Conservation (phyloP, 2,888 invertebrate species). For the Oxystoma pomonae region DNA sequence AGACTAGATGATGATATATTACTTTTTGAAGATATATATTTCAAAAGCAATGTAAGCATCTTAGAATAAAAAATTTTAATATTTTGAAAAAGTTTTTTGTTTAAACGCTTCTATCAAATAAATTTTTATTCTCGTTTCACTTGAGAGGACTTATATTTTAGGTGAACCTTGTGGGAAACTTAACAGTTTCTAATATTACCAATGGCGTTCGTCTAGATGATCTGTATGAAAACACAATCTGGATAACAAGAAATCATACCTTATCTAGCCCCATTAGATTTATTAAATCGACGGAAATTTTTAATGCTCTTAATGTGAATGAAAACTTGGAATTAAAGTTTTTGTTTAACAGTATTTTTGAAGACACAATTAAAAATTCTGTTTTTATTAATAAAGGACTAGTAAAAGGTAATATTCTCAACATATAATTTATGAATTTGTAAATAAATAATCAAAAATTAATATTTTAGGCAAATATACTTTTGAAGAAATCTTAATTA, state of each 20-base stretch:
- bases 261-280: constrained; percentile 44
- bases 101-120: background rate
- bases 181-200: constrained; percentile 32
- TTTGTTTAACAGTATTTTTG: constrained; percentile 44
- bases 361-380: constrained; percentile 46
- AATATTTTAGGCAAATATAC: constrained; percentile 43
- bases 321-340: constrained; percentile 37
- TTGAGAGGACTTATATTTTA: constrained; percentile 23
- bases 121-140: no score
- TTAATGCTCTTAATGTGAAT: constrained; percentile 29
- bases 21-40: constrained; percentile 31
- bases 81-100: background rate
- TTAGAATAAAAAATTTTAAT: background rate
- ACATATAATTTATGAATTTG: constrained; percentile 7
- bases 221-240: constrained; percentile 45
- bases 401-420: constrained; percentile 34
- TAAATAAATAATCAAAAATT: background rate
- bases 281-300: constrained; percentile 35
- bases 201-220: constrained; percentile 42
- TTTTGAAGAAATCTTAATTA: constrained; percentile 47
- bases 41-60: constrained; percentile 33
- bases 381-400: constrained; percentile 46
- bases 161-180: constrained; percentile 38
- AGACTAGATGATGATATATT: constrained; percentile 31
- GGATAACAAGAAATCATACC: constrained; percentile 39